These are phyloP conservation scores for Eudyptes chrysolophus DNA, from an alignment of 2,113 vertebrate species.

Conservation along the genomic window DNA sequence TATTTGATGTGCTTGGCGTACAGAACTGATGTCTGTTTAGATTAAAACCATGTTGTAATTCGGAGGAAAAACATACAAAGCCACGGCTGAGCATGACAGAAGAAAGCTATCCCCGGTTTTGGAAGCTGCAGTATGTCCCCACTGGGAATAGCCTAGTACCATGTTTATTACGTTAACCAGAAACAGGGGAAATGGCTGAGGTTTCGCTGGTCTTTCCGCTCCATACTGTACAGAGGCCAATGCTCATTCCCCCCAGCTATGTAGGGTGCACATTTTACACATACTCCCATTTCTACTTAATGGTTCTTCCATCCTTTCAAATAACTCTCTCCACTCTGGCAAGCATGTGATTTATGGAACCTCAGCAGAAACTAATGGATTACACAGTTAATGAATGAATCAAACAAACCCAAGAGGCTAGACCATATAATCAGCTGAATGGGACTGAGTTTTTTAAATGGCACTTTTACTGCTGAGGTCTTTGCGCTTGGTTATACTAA, in stretches of 20 bases:
- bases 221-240: background rate
- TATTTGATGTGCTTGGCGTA: background rate
- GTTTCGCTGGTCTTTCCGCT: background rate
- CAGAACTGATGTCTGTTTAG: constrained; percentile 19
- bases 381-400: background rate
- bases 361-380: background rate
- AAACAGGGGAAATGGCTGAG: background rate
- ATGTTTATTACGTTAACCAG: constrained; percentile 18
- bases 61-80: constrained; percentile 32
- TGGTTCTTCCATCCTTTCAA: background rate
- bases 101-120: background rate
- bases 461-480: background rate
- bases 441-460: background rate
- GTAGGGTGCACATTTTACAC: background rate
- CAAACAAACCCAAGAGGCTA: background rate
- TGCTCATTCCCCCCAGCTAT: background rate
- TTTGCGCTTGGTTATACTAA: background rate
- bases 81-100: background rate
- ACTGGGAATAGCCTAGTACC: background rate
- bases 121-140: constrained; percentile 19
- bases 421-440: background rate
- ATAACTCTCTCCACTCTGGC: background rate
- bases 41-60: constrained; percentile 43
- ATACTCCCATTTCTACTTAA: background rate
- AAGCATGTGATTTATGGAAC: background rate